Percentiles rank a stretch among this genome's conserved stretches.
phyloP scores from a whole-genome alignment of 2,797 vertebrate species.

The Scarus forsteni region DNA sequence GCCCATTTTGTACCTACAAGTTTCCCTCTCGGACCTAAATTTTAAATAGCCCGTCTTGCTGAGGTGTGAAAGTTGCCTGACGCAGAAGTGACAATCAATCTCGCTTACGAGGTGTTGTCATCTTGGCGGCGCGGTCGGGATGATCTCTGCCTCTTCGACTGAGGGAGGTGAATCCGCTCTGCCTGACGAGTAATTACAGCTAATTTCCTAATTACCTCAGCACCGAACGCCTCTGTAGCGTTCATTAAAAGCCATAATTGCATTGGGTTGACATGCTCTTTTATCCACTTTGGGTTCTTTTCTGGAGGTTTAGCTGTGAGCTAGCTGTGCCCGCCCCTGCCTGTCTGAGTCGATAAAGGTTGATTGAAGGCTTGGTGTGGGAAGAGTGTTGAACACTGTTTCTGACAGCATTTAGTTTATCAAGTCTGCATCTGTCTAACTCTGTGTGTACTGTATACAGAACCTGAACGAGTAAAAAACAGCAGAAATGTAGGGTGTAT shows the following conservation, averaged over 20 bases:
- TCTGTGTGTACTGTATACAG: constrained; percentile 18
- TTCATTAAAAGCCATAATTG: constrained; percentile 86
- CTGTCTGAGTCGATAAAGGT: constrained; percentile 77
- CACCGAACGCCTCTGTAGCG: constrained; percentile 70
- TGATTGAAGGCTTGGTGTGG: constrained; percentile 71
- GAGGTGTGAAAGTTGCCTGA: constrained; percentile 54
- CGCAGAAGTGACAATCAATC: constrained; percentile 77
- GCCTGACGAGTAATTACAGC: constrained; percentile 79
- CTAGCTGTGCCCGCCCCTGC: constrained; percentile 46
- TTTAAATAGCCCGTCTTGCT: constrained; percentile 30
- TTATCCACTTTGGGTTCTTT: constrained; percentile 73
- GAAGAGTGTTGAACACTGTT: constrained; percentile 60
- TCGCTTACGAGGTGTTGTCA: constrained; percentile 75
- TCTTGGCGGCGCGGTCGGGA: constrained; percentile 40
- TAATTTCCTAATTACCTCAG: constrained; percentile 83
- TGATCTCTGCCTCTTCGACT: constrained; percentile 67
- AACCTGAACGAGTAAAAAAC: neutral
- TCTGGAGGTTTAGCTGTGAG: constrained; percentile 59
- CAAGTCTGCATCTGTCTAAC: constrained; percentile 32
- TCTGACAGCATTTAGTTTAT: constrained; percentile 54
- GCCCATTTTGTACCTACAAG: constrained; percentile 19
- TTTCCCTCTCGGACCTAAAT: constrained; percentile 48
- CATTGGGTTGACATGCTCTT: constrained; percentile 81
- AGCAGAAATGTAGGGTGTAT: no score
- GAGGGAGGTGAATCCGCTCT: constrained; percentile 71